Percentiles rank a stretch among this genome's conserved stretches.
Conservation (phyloP, 2,113 vertebrate genomes). For the Aspiorhynchus laticeps region DNA sequence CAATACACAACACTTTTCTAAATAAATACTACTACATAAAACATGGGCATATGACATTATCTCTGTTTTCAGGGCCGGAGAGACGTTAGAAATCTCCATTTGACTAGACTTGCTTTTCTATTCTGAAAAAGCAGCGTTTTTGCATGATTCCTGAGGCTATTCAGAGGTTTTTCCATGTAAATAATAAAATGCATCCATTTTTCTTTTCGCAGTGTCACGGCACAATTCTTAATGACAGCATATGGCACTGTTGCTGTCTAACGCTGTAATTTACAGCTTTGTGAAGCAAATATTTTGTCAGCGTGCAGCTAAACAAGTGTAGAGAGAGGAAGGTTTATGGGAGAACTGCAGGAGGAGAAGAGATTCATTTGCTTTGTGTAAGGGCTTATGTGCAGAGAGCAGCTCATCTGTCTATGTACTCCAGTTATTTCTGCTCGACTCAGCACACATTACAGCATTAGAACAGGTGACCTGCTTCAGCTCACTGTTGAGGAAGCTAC, state of each 20-base stretch:
- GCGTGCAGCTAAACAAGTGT: slow-evolving; percentile 20
- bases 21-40: background rate
- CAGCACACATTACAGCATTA: slow-evolving; percentile 17
- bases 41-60: background rate
- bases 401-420: slow-evolving; percentile 36
- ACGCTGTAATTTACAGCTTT: slow-evolving; percentile 38
- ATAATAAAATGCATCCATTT: slow-evolving; percentile 23
- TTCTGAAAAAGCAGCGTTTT: background rate
- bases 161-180: slow-evolving; percentile 33
- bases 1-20: background rate
- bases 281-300: slow-evolving; percentile 44
- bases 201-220: slow-evolving; percentile 29
- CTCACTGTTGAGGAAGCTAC: slow-evolving; percentile 1
- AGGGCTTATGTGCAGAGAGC: slow-evolving; percentile 31
- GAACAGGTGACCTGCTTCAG: slow-evolving; percentile 25
- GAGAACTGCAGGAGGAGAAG: slow-evolving; percentile 20
- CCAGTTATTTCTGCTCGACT: slow-evolving; percentile 41
- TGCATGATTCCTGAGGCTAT: background rate
- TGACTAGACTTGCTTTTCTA: background rate
- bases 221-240: slow-evolving; percentile 37
- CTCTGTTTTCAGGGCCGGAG: background rate
- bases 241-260: slow-evolving; percentile 33
- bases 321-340: slow-evolving; percentile 28
- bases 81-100: slow-evolving; percentile 18
- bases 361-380: slow-evolving; percentile 29